phyloP scores from a whole-genome alignment of 1,140 invertebrate genomes.

The Euborellia annulipes region DNA sequence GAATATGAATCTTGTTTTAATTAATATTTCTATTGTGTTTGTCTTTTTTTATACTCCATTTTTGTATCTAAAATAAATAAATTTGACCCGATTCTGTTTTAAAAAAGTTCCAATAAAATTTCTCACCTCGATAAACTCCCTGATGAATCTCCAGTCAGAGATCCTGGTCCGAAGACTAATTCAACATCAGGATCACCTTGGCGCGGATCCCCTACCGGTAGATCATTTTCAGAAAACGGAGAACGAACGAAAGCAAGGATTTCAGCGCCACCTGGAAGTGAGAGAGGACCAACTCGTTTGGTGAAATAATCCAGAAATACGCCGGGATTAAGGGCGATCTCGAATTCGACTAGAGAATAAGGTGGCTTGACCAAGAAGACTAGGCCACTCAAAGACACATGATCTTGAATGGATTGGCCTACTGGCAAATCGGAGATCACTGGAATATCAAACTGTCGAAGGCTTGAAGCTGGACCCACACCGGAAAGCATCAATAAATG shows the following conservation, averaged over 20 bases:
- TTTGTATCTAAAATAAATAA: too few relatives aligned
- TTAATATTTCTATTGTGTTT: too few relatives aligned
- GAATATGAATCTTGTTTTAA: too few relatives aligned
- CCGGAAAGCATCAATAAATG: conserved; percentile 22
- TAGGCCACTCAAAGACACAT: conserved; percentile 50
- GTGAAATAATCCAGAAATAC: conserved; percentile 38
- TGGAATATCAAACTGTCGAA: conserved; percentile 30
- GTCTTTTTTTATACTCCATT: too few relatives aligned
- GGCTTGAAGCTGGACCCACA: conserved; percentile 36
- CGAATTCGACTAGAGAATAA: conserved; percentile 24
- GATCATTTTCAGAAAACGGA: neutral
- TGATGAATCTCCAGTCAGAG: conserved; percentile 16
- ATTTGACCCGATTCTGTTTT: too few relatives aligned
- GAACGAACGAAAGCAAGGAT: conserved; percentile 51
- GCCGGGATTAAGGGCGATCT: conserved; percentile 31
- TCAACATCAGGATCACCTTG: conserved; percentile 25
- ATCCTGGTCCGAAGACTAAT: conserved; percentile 23
- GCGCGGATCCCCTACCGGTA: conserved; percentile 17
- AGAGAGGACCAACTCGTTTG: conserved; percentile 39
- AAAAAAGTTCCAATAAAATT: too few relatives aligned
- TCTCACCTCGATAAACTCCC: too few relatives aligned
- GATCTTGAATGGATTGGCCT: conserved; percentile 66
- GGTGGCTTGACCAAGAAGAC: conserved; percentile 42
- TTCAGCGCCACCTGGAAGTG: conserved; percentile 52
- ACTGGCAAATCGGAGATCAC: conserved; percentile 50